Percentiles rank a stretch among this genome's conserved stretches.
Conservation (phyloP, 2,113 vertebrate genomes). For the Isurus oxyrinchus region DNA sequence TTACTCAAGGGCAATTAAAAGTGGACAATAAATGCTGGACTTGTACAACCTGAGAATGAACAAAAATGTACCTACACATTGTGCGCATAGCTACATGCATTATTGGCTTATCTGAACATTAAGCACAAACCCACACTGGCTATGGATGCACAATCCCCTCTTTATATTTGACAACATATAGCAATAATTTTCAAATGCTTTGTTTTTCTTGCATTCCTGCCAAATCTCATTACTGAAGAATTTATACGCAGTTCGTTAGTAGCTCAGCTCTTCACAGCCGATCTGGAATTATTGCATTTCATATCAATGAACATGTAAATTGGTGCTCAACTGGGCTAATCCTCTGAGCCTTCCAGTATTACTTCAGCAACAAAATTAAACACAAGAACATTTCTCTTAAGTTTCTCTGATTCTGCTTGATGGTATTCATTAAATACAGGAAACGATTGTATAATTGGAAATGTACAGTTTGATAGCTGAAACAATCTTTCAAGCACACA, state of each 20-base stretch:
- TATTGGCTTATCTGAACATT: not conserved
- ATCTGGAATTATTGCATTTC: conserved; percentile 4
- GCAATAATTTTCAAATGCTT: not conserved
- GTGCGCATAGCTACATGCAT: not conserved
- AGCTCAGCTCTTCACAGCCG: not conserved
- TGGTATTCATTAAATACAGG: conserved; percentile 7
- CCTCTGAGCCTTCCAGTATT: not conserved
- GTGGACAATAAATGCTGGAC: not conserved
- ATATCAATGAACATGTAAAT: conserved; percentile 12
- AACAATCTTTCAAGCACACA: conserved; percentile 11
- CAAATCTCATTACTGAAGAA: conserved; percentile 9
- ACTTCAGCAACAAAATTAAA: not conserved
- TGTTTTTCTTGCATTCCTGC: not conserved
- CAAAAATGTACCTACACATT: not conserved
- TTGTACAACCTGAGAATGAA: not conserved
- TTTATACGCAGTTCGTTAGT: not conserved
- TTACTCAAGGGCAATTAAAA: not conserved
- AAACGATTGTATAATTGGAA: conserved; percentile 16
- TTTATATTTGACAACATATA: not conserved
- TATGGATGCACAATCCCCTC: not conserved
- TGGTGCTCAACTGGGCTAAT: not conserved
- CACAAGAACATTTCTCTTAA: not conserved
- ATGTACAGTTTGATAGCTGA: not conserved
- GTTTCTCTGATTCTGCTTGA: not conserved
- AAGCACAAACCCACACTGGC: not conserved